Evolutionary conservation across 2,888 invertebrate species (phyloP), one percentile per base, ranked within the genome.

Genomic region (Bruchidius siliquastri): DNA sequence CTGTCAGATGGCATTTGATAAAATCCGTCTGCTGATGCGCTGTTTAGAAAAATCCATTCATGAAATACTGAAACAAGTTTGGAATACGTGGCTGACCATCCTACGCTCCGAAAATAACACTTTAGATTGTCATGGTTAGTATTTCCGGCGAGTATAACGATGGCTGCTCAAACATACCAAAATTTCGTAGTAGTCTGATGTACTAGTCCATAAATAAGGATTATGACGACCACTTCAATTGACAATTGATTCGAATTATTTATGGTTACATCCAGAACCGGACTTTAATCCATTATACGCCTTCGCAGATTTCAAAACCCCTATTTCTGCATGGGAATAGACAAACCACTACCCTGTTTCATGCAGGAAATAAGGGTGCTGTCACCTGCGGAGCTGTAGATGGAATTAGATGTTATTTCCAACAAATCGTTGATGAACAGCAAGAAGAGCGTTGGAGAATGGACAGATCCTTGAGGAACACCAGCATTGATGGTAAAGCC

Each of bases 241-340:
- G 77, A 74, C 76, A 76, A 76, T 77, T 73, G 75, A 77, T 74
- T 72, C 74, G 73, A 69, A 71, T 74, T 76, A 76, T 77, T 77
- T 76, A 77, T 76, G 49, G 13, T 13, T 49, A 49, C 6, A 18
- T 49, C 6, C 49, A 49, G 49, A 18, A 13, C 49, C 8, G 49
- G 49, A 13, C 49, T 18, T 13, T 49, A 13, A 49, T 49, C n/a
- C n/a, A n/a, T n/a, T n/a, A n/a, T n/a, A n/a, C n/a, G n/a, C n/a
- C n/a, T n/a, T n/a, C n/a, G n/a, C n/a, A n/a, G n/a, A n/a, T n/a
- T n/a, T n/a, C n/a, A n/a, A n/a, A n/a, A n/a, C n/a, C n/a, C n/a
- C n/a, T n/a, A n/a, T n/a, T n/a, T n/a, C n/a, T n/a, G n/a, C n/a
- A n/a, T n/a, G n/a, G n/a, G n/a, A n/a, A n/a, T n/a, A n/a, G n/a